These are phyloP conservation scores for Anthonomus grandis DNA, from an alignment of 1,140 invertebrate genomes.

Conservation along the genomic window DNA sequence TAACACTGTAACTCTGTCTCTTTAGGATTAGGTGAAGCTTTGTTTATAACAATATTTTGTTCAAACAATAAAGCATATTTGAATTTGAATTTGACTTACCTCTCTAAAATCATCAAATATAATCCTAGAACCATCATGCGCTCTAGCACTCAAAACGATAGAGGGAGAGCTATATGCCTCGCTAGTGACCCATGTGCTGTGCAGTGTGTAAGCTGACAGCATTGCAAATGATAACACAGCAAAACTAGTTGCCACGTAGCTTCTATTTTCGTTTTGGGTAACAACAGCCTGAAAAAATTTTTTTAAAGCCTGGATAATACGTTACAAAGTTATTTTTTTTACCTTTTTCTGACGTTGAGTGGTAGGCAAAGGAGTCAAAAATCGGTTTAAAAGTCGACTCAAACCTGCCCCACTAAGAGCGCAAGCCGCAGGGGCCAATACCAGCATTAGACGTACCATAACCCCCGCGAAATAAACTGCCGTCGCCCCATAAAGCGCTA, in stretches of 20 bases:
- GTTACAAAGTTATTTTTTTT: neutral
- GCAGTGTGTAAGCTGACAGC: conserved; percentile 89
- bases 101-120: conserved; percentile 98
- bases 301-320: neutral
- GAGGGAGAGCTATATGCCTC: conserved; percentile 97
- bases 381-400: conserved; percentile 62
- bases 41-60: too few species aligned
- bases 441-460: conserved; percentile 87
- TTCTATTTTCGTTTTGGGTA: conserved; percentile 4
- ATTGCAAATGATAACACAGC: conserved; percentile 80
- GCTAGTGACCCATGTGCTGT: conserved; percentile 99
- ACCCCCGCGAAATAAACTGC: conserved; percentile 93
- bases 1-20: too few species aligned
- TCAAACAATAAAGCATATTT: too few species aligned
- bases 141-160: conserved; percentile 93
- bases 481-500: conserved; percentile 94
- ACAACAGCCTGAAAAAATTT: conserved; percentile 16
- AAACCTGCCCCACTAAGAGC: conserved; percentile 92
- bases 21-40: too few species aligned
- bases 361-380: conserved; percentile 12
- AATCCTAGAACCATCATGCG: conserved; percentile 89
- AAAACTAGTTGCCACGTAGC: conserved; percentile 64
- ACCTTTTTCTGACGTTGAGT: conserved; percentile 21
- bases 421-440: conserved; percentile 96
- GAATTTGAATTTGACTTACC: too few species aligned